phyloP scores from a whole-genome alignment of 2,797 vertebrate species.

The Tenualosa thibaudeaui region DNA sequence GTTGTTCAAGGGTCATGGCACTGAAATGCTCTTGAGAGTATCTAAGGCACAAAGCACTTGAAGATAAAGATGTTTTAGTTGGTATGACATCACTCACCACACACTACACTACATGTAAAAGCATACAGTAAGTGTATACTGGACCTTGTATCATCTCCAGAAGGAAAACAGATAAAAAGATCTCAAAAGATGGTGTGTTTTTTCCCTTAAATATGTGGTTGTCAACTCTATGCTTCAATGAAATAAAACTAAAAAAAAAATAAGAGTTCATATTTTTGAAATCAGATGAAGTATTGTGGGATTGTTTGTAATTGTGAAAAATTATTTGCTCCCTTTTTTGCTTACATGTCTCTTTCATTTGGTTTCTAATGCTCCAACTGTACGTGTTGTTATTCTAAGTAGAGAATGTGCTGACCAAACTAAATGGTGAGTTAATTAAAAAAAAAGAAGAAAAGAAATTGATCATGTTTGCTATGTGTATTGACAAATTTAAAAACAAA shows the following conservation, averaged over 20 bases:
- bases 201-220: slow-evolving; percentile 51
- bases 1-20: background rate
- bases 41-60: background rate
- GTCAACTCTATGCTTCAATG: slow-evolving; percentile 57
- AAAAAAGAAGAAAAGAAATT: slow-evolving; percentile 85
- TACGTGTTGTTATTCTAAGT: slow-evolving; percentile 74
- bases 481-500: slow-evolving; percentile 70
- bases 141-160: slow-evolving; percentile 4
- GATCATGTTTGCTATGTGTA: slow-evolving; percentile 88
- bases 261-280: slow-evolving; percentile 61
- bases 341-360: slow-evolving; percentile 52
- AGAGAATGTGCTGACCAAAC: slow-evolving; percentile 88
- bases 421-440: slow-evolving; percentile 89
- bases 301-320: slow-evolving; percentile 81
- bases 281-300: slow-evolving; percentile 78
- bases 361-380: slow-evolving; percentile 71
- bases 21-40: background rate
- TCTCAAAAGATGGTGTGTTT: slow-evolving; percentile 28
- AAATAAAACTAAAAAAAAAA: slow-evolving; percentile 56
- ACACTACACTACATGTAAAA: background rate
- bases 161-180: slow-evolving; percentile 6
- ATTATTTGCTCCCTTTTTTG: slow-evolving; percentile 54
- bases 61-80: background rate
- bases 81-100: background rate
- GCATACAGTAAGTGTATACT: background rate